A percentile compares a stretch with the other conserved stretches of the same genome.
Conservation (phyloP, 1,140 invertebrate species). For the Lineus longissimus region DNA sequence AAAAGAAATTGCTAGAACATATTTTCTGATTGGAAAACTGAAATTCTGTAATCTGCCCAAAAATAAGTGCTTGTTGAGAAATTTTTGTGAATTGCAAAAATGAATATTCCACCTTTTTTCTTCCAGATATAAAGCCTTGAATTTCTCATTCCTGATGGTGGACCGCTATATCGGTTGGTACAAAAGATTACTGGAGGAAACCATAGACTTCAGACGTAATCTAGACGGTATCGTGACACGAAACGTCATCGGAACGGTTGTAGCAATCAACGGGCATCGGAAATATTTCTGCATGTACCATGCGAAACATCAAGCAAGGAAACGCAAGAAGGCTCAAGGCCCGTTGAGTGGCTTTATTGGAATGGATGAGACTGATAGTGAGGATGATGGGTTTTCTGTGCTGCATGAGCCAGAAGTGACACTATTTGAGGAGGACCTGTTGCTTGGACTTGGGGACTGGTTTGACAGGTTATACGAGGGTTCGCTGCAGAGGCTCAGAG, state of each 20-base stretch:
- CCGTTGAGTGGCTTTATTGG: constrained; percentile 25
- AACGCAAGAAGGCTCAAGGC: constrained; percentile 22
- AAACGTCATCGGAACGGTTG: constrained; percentile 95
- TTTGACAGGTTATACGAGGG: constrained; percentile 94
- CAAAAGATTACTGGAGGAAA: constrained; percentile 75
- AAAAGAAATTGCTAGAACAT: too few relatives aligned
- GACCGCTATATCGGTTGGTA: constrained; percentile 92
- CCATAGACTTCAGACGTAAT: constrained; percentile 62
- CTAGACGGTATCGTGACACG: constrained; percentile 84
- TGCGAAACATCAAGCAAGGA: constrained; percentile 60
- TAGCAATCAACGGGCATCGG: constrained; percentile 90
- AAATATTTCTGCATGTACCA: constrained; percentile 99
- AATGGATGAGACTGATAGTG: constrained; percentile 25
- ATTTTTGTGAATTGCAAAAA: not conserved
- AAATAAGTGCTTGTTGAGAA: too few relatives aligned
- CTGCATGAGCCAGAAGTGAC: constrained; percentile 25
- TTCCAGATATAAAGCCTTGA: constrained; percentile 82
- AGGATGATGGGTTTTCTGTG: constrained; percentile 17
- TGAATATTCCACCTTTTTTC: not conserved
- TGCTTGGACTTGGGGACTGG: constrained; percentile 93
- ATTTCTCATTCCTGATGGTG: constrained; percentile 88
- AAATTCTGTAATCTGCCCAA: too few relatives aligned
- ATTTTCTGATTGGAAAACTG: too few relatives aligned
- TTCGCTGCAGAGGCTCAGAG: constrained; percentile 85
- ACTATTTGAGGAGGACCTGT: constrained; percentile 66